Percentiles rank a stretch among this genome's conserved stretches.
These are phyloP conservation scores for Halocaridina rubra DNA, from an alignment of 2,888 invertebrate species.

Conservation along the genomic window DNA sequence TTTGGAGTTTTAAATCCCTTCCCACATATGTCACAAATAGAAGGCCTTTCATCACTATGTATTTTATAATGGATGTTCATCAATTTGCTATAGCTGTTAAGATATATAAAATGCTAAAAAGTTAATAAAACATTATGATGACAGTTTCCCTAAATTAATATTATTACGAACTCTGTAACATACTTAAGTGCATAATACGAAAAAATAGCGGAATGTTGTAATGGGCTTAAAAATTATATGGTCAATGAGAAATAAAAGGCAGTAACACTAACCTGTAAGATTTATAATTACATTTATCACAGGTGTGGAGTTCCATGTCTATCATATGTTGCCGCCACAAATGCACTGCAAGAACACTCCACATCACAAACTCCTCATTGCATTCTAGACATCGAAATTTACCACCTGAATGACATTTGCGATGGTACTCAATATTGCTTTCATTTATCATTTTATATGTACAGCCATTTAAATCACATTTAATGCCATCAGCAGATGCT, in stretches of 20 bases:
- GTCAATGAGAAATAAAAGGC: background rate
- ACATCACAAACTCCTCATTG: slow-evolving; percentile 71
- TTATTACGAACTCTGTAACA: too few species aligned
- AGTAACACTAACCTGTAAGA: slow-evolving; percentile 54
- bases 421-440: slow-evolving; percentile 76
- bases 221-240: too few species aligned
- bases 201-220: too few species aligned
- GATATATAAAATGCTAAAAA: too few species aligned
- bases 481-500: slow-evolving; percentile 59
- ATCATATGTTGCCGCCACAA: slow-evolving; percentile 81
- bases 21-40: slow-evolving; percentile 76
- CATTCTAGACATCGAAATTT: slow-evolving; percentile 57
- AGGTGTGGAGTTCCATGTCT: slow-evolving; percentile 83
- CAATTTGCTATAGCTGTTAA: slow-evolving; percentile 77
- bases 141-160: too few species aligned
- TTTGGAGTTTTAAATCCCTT: slow-evolving; percentile 84
- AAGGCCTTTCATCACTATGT: slow-evolving; percentile 77
- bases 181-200: too few species aligned
- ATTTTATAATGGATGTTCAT: slow-evolving; percentile 81
- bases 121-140: too few species aligned
- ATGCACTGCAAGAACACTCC: slow-evolving; percentile 81
- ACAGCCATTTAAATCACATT: slow-evolving; percentile 74
- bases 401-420: slow-evolving; percentile 73
- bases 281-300: slow-evolving; percentile 76
- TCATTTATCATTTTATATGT: slow-evolving; percentile 73